A percentile compares a stretch with the other conserved stretches of the same genome.
These are phyloP conservation scores for Catostylus mosaicus DNA, from an alignment of 30 jellyfish, hydroid and myxozoan species.

Conservation along the genomic window DNA sequence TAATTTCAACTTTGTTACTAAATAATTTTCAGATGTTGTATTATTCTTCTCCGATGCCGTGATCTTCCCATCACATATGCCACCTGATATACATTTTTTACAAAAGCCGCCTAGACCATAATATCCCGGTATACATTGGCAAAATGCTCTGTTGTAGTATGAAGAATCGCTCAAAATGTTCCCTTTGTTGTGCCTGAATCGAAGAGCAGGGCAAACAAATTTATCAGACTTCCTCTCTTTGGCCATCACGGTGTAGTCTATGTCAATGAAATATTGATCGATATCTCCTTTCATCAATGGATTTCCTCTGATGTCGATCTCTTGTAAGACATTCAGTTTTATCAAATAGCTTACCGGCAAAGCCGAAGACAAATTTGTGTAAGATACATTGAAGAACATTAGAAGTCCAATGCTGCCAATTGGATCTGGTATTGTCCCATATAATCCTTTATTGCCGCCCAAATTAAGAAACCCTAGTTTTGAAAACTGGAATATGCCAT, in stretches of 20 bases:
- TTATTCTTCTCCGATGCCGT: background rate
- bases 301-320: conserved; percentile 57
- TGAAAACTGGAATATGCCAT: conserved; percentile 44
- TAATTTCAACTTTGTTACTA: conserved; percentile 26
- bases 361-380: conserved; percentile 17
- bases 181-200: conserved; percentile 43
- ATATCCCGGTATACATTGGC: conserved; percentile 51
- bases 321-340: conserved; percentile 38
- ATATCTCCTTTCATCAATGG: conserved; percentile 44
- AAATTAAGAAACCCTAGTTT: conserved; percentile 42
- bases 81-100: conserved; percentile 64
- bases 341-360: conserved; percentile 46
- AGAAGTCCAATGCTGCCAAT: conserved; percentile 28
- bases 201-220: conserved; percentile 56
- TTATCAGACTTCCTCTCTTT: conserved; percentile 13
- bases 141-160: conserved; percentile 49
- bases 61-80: conserved; percentile 17
- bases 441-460: conserved; percentile 51
- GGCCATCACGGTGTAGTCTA: conserved; percentile 26
- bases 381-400: conserved; percentile 46
- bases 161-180: conserved; percentile 38
- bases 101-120: conserved; percentile 79
- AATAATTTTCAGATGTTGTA: background rate
- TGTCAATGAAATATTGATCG: conserved; percentile 16
- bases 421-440: conserved; percentile 71